These are phyloP conservation scores for Dexiosoma caninum DNA, from an alignment of 2,888 invertebrate genomes.

Conservation along the genomic window DNA sequence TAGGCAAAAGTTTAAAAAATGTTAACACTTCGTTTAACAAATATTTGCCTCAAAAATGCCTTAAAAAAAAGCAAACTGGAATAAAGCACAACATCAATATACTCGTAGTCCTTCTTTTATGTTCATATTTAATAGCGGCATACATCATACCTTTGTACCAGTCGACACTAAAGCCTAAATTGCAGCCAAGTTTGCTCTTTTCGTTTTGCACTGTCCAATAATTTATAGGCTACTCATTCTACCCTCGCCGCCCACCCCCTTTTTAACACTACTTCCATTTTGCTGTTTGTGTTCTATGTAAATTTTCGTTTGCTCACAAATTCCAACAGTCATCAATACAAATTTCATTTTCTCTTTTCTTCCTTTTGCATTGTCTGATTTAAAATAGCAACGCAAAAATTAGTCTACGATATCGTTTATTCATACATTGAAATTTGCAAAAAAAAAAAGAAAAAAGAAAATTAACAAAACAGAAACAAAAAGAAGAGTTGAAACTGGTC, in stretches of 20 bases:
- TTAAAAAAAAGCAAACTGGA: too few relatives aligned
- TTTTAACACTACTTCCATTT: not conserved
- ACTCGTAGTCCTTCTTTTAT: too few relatives aligned
- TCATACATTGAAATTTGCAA: slow-evolving; percentile 4
- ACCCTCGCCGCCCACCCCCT: not conserved
- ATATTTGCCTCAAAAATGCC: too few relatives aligned
- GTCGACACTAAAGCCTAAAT: too few relatives aligned
- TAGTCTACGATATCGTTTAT: not conserved
- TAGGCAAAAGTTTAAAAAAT: too few relatives aligned
- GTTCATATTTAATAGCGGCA: too few relatives aligned
- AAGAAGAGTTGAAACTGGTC: slow-evolving; percentile 39
- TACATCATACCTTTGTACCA: too few relatives aligned
- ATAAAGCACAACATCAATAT: too few relatives aligned
- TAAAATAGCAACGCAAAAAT: slow-evolving; percentile 6
- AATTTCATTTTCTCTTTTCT: slow-evolving; percentile 18
- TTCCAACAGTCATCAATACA: slow-evolving; percentile 24
- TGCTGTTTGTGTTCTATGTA: slow-evolving; percentile 18
- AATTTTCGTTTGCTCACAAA: slow-evolving; percentile 32
- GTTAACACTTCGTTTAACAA: too few relatives aligned
- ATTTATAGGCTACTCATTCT: not conserved
- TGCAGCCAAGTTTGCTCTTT: too few relatives aligned
- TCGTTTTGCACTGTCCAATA: too few relatives aligned
- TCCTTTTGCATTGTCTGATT: not conserved
- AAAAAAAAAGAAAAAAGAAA: slow-evolving; percentile 19
- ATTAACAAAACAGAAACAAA: slow-evolving; percentile 2